Percentiles rank a stretch among this genome's conserved stretches.
Evolutionary conservation across 2,113 vertebrate genomes (phyloP).

Genomic region (Hiodon alosoides): DNA sequence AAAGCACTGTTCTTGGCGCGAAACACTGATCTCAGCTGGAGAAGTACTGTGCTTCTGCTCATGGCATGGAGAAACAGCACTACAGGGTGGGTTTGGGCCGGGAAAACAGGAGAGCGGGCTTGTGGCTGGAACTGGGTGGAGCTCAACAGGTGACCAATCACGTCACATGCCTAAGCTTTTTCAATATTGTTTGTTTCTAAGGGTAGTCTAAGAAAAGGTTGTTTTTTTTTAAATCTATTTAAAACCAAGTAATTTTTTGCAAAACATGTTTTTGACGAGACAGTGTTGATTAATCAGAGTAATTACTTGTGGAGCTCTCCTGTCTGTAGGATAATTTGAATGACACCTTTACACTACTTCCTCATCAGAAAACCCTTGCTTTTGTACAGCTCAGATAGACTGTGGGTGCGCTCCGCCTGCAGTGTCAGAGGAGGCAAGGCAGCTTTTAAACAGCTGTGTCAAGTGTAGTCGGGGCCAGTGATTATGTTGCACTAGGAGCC

Average conservation of each 20-base stretch:
- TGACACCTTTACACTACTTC: not conserved
- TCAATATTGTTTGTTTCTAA: too few species aligned
- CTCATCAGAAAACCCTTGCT: not conserved
- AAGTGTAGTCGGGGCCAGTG: not conserved
- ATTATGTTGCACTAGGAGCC: not conserved
- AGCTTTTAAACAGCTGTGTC: not conserved
- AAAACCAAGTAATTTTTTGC: not conserved
- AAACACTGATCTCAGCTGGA: not conserved
- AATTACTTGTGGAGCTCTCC: too few species aligned
- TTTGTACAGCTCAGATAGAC: too few species aligned
- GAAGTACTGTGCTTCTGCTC: not conserved
- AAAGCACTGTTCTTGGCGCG: slow-evolving; percentile 22
- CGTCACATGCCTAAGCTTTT: too few species aligned
- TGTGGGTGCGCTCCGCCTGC: not conserved
- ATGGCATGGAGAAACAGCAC: slow-evolving; percentile 25
- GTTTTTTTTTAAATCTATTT: not conserved
- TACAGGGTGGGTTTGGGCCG: not conserved
- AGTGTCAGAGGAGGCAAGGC: not conserved
- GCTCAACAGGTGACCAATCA: too few species aligned
- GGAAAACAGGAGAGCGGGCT: too few species aligned
- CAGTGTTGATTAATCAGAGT: too few species aligned
- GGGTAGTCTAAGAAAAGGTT: too few species aligned
- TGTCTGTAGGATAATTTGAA: not conserved
- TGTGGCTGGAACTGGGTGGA: too few species aligned
- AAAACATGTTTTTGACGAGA: too few species aligned